Percentiles rank a stretch among this genome's conserved stretches.
phyloP scores from a whole-genome alignment of 2,113 vertebrate species.

The Amphilophus citrinellus region DNA sequence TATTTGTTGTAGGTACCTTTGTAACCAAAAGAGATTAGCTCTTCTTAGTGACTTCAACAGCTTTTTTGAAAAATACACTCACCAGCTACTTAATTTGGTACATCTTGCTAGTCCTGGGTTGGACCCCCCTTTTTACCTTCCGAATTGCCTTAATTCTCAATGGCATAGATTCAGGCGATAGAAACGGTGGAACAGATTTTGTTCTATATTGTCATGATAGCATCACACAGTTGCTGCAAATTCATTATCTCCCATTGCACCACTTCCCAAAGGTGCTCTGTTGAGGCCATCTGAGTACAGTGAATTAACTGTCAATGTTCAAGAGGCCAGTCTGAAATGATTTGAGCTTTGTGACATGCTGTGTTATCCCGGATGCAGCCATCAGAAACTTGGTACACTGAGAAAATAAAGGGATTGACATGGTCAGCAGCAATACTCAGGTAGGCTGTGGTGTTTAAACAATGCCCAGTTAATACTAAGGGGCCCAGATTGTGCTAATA shows the following conservation, averaged over 20 bases:
- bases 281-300: not conserved
- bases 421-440: too few species aligned
- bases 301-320: too few species aligned
- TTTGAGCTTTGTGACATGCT: too few species aligned
- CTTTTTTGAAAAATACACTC: not conserved
- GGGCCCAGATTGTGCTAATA: not conserved
- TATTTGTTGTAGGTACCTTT: not conserved
- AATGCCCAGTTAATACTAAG: too few species aligned
- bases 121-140: not conserved
- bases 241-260: not conserved
- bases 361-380: too few species aligned
- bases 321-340: too few species aligned
- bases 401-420: too few species aligned
- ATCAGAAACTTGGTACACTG: too few species aligned
- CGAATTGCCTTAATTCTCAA: not conserved
- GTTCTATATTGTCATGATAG: not conserved
- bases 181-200: not conserved
- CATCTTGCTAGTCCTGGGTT: not conserved
- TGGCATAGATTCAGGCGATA: not conserved
- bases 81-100: not conserved
- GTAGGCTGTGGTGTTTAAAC: too few species aligned
- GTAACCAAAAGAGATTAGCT: not conserved
- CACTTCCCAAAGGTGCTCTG: not conserved
- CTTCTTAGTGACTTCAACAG: not conserved
- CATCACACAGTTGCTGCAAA: not conserved